Base-by-base conservation (phyloP, 2,113 vertebrate genomes). In the Protobothrops mucrosquamatus region DNA sequence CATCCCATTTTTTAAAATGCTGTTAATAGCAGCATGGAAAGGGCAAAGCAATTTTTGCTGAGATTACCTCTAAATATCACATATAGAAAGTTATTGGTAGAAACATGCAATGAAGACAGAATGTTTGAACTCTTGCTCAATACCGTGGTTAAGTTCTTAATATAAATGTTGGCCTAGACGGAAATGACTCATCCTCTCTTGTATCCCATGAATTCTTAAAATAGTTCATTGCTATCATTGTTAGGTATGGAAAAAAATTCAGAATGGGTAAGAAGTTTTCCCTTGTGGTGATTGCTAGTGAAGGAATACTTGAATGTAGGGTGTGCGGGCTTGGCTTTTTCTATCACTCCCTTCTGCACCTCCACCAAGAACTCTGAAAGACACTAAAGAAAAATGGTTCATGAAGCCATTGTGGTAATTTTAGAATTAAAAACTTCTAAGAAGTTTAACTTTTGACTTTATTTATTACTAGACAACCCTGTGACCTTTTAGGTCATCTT, bases 301-400 rank as follows among this genome's bases (percentile, higher is more conserved):
- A 81, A 39, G 69, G 34, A 39, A 81, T 39, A 3, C 18, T 39
- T 81, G 34, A 81, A 81, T 6, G 7, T 39, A 39, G 18, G 7
- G 14, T n/a, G 20, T 81, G 69, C 2, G 69, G 6, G 3, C 6
- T 22, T 18, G 6, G 34, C 6, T 81, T 81, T 81, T 81, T 81
- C 34, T 22, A 8, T 81, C 69, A 39, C 69, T 81, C 3, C 34
- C 6, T 81, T 26, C 4, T 48, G 52, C 15, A 26, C 85, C 64
- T 90, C 52, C 5, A 89, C 74, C 94, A 9, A 55, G 39, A 12
- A 6, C 14, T 87, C 91, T 95, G 61, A 96, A 12, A 87, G 29
- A 48, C 34, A 39, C 69, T 74, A 74, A 74, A 74, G 15, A 74
- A 74, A 2, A 6, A 39, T 20, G n/a, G n/a, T 74, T 18, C n/a